Conservation (phyloP, 2,888 invertebrate species). For the Elegia similella region DNA sequence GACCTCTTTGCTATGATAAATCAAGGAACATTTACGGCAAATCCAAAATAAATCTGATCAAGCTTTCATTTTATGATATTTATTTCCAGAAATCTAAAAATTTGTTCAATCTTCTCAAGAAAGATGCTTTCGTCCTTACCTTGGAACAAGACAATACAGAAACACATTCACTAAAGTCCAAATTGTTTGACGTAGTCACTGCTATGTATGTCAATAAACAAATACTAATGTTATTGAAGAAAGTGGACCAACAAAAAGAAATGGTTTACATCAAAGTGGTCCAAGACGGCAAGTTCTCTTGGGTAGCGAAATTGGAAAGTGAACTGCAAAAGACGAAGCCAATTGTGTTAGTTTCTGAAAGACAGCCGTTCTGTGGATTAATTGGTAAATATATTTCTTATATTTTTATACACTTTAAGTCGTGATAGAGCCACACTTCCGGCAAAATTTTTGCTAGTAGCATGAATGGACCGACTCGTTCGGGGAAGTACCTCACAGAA, state of each 20-base stretch:
- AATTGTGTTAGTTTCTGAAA: constrained; percentile 48
- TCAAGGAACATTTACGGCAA: no score
- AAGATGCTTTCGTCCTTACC: constrained; percentile 42
- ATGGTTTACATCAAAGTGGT: constrained; percentile 34
- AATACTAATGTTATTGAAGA: constrained; percentile 43
- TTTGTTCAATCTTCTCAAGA: constrained; percentile 32
- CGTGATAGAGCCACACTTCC: no score
- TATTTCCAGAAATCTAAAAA: constrained; percentile 47
- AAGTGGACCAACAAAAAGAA: constrained; percentile 25
- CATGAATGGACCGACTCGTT: no score
- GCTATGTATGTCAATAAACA: constrained; percentile 43
- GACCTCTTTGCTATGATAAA: no score
- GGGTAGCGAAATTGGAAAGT: constrained; percentile 41
- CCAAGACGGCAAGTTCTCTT: constrained; percentile 45
- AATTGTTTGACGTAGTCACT: constrained; percentile 42
- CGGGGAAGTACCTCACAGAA: no score
- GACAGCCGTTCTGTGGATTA: constrained; percentile 47
- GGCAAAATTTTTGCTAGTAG: no score
- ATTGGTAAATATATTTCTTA: constrained; percentile 36
- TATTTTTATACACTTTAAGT: no score
- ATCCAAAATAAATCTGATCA: no score
- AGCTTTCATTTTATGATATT: neutral
- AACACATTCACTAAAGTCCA: constrained; percentile 31
- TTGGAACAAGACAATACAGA: constrained; percentile 39
- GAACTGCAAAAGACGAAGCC: constrained; percentile 43